These are phyloP conservation scores for Oryzias melastigma DNA, from an alignment of 2,113 vertebrate species.

Conservation along the genomic window DNA sequence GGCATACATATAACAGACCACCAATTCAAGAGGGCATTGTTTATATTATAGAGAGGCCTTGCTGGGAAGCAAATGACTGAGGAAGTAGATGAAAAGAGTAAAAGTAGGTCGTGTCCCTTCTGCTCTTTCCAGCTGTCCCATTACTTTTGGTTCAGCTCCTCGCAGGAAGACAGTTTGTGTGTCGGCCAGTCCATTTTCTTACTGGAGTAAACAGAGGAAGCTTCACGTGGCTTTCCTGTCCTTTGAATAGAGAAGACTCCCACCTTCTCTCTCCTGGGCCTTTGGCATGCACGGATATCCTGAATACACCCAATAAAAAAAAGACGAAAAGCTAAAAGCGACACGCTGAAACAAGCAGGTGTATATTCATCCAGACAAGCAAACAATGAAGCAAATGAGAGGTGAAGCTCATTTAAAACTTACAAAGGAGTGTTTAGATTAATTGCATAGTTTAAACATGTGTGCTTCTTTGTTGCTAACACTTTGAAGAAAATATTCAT, in stretches of 20 bases:
- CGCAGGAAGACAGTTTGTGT: conserved; percentile 55
- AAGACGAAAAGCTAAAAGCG: neutral
- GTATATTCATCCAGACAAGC: conserved; percentile 9
- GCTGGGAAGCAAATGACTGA: conserved; percentile 32
- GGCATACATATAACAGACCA: conserved; percentile 46
- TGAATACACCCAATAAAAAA: conserved; percentile 54
- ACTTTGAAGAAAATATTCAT: conserved; percentile 1
- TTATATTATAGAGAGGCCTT: conserved; percentile 42
- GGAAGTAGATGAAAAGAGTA: conserved; percentile 56
- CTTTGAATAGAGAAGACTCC: conserved; percentile 58
- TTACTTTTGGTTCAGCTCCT: conserved; percentile 46
- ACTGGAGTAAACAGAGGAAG: conserved; percentile 74
- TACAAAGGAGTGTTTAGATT: conserved; percentile 12
- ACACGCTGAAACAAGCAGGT: conserved; percentile 8
- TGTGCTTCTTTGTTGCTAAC: neutral
- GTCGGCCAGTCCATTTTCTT: conserved; percentile 50
- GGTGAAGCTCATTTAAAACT: neutral
- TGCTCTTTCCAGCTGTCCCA: conserved; percentile 44
- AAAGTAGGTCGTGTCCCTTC: conserved; percentile 43
- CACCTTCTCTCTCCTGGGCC: conserved; percentile 43
- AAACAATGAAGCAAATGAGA: neutral
- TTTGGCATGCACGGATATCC: conserved; percentile 55
- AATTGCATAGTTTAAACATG: neutral
- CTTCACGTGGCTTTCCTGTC: conserved; percentile 64
- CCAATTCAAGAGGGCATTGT: conserved; percentile 43